Evolutionary conservation across 1,140 invertebrate species (phyloP).

Genomic region (Oncopeltus fasciatus): DNA sequence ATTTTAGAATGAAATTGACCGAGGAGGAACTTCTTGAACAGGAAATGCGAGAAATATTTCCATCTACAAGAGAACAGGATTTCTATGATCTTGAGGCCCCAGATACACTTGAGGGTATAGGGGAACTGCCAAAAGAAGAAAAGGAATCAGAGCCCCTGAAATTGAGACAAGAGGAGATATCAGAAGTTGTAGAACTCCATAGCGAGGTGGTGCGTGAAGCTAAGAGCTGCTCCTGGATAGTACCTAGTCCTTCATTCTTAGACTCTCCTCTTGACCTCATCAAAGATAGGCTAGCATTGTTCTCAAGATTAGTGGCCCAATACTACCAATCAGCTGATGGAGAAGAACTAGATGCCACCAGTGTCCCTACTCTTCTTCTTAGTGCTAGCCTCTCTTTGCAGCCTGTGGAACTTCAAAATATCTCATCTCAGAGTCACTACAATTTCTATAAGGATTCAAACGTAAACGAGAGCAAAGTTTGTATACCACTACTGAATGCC

Average conservation of each 20-base stretch:
- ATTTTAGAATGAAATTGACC: slow-evolving; percentile 34
- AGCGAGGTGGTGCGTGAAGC: slow-evolving; percentile 39
- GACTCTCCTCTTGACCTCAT: slow-evolving; percentile 30
- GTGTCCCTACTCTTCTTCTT: background rate
- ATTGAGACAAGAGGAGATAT: slow-evolving; percentile 38
- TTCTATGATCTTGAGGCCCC: slow-evolving; percentile 41
- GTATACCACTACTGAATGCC: slow-evolving; percentile 47
- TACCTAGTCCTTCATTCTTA: slow-evolving; percentile 14
- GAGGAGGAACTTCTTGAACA: slow-evolving; percentile 58
- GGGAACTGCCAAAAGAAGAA: background rate
- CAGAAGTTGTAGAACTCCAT: slow-evolving; percentile 42
- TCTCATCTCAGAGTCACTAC: slow-evolving; percentile 26
- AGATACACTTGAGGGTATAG: slow-evolving; percentile 24
- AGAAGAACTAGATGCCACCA: background rate
- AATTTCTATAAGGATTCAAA: slow-evolving; percentile 83
- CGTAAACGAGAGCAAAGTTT: slow-evolving; percentile 57
- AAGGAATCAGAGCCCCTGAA: slow-evolving; percentile 6
- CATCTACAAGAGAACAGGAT: slow-evolving; percentile 52
- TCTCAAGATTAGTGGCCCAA: slow-evolving; percentile 33
- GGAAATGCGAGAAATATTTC: slow-evolving; percentile 63
- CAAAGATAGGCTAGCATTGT: slow-evolving; percentile 39
- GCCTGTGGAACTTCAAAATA: background rate
- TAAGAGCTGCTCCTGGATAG: slow-evolving; percentile 42
- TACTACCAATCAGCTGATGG: slow-evolving; percentile 29
- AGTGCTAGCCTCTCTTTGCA: slow-evolving; percentile 16